Evolutionary conservation across 2,797 vertebrate species (phyloP).

Genomic region (Tadarida brasiliensis): DNA sequence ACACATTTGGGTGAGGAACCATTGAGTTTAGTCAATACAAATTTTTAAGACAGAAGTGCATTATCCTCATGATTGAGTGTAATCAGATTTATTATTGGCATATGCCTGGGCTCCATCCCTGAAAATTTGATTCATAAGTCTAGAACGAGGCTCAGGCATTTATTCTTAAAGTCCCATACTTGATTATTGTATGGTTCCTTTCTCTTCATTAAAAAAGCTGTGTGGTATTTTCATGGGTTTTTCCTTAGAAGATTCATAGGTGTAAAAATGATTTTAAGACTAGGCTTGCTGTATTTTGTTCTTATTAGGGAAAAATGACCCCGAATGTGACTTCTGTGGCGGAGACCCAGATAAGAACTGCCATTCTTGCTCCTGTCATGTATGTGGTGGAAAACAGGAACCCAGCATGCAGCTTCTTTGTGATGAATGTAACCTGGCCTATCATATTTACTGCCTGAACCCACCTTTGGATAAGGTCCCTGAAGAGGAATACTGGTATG

Average conservation of each 20-base stretch:
- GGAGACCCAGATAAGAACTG: conserved; percentile 97
- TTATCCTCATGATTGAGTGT: not conserved
- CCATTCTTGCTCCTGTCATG: conserved; percentile 97
- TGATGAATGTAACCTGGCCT: conserved; percentile 99
- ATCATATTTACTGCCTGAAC: conserved; percentile 99
- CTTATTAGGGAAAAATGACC: conserved; percentile 96
- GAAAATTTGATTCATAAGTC: conserved; percentile 11
- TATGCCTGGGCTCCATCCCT: not conserved
- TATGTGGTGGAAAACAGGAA: conserved; percentile 98
- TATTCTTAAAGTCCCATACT: not conserved
- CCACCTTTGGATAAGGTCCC: conserved; percentile 98
- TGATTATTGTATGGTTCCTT: conserved; percentile 31
- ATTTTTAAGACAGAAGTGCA: not conserved
- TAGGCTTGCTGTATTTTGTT: conserved; percentile 78
- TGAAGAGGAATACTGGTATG: conserved; percentile 99
- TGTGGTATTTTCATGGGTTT: conserved; percentile 30
- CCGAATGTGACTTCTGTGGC: conserved; percentile 98
- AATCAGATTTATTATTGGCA: not conserved
- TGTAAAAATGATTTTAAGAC: conserved; percentile 63
- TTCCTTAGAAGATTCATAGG: conserved; percentile 39
- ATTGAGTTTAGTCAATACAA: not conserved
- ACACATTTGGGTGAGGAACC: not conserved
- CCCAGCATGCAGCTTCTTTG: conserved; percentile 99
- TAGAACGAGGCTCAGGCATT: not conserved
- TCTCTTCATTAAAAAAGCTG: not conserved